A percentile compares a stretch with the other conserved stretches of the same genome.
phyloP scores from a whole-genome alignment of 1,140 invertebrate species.

The Dinoponera quadriceps region DNA sequence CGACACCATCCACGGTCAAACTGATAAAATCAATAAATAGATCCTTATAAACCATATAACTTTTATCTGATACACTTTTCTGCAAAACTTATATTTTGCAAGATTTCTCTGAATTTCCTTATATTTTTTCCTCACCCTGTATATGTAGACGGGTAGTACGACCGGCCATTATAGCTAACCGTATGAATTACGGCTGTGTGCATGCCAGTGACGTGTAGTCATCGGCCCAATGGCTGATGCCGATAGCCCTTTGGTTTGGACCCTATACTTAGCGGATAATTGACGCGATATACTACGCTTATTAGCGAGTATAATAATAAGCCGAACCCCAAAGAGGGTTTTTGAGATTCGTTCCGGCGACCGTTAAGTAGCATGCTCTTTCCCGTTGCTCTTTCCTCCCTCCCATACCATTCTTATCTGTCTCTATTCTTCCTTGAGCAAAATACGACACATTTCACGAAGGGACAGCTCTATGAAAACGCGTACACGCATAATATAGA shows the following conservation, averaged over 20 bases:
- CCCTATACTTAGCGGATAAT: slow-evolving; percentile 84
- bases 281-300: slow-evolving; percentile 84
- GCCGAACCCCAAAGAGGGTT: slow-evolving; percentile 45
- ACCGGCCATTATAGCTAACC: slow-evolving; percentile 70
- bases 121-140: too few relatives aligned
- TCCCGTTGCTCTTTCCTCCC: neutral
- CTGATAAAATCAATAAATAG: too few relatives aligned
- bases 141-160: slow-evolving; percentile 42
- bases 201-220: slow-evolving; percentile 82
- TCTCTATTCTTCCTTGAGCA: slow-evolving; percentile 20
- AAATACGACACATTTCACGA: neutral
- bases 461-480: neutral
- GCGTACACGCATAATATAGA: too few relatives aligned
- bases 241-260: slow-evolving; percentile 76
- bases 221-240: slow-evolving; percentile 78
- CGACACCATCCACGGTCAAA: too few relatives aligned
- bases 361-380: slow-evolving; percentile 46
- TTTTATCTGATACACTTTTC: too few relatives aligned
- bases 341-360: slow-evolving; percentile 40
- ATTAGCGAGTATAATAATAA: slow-evolving; percentile 82
- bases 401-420: slow-evolving; percentile 34
- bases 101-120: too few relatives aligned
- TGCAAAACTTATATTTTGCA: too few relatives aligned
- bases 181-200: slow-evolving; percentile 81
- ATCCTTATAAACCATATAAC: too few relatives aligned